Base-by-base conservation (phyloP, 2,888 invertebrate genomes). In the Unio delphinus region DNA sequence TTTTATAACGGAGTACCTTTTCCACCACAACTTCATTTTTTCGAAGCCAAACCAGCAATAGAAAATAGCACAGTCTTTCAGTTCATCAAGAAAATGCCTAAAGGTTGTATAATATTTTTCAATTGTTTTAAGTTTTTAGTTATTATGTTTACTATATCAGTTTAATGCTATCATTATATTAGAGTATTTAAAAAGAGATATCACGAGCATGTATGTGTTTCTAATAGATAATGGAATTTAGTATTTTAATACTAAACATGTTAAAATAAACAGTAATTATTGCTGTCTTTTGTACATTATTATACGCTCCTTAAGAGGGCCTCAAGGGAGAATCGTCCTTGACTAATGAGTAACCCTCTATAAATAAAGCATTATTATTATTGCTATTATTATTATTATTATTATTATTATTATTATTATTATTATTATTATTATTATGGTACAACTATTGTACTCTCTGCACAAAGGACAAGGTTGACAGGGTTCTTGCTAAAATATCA, bases 11-110 rank as follows among this genome's bases (percentile, higher is more conserved):
- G 76, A 1, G 64, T 66, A 20, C 56, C 70, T 1, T 83, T 80
- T 70, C 70, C 78, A 11, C 73, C 80, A 57, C 65, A 69, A 6
- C 65, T 72, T 18, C 78, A 78, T 66, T 82, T 85, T 65, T 63
- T 83, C 18, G 26, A 70, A 63, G 78, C 80, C 2, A 83, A 79
- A 67, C 56, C 68, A 28, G 18, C 75, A 26, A 78, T 82, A 17
- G 83, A 83, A 15, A 63, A 80, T 56, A 83, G 84, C 68, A 63
- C 45, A 7, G 77, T 85, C 3, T 85, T 84, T 68, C 70, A 82
- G 67, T 70, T 84, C 30, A 77, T 85, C 20, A 66, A 73, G 64
- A 74, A 71, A 62, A 84, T 85, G 83, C 85, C 85, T 3, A 85
- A 85, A 81, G 85, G 85, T 85, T 34, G 63, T 61, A 26, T 23